Evolutionary conservation across 53 echinoderm and acorn worm genomes (phyloP), one percentile per base, ranked within the genome.

Genomic region (Paelopatides confundens): DNA sequence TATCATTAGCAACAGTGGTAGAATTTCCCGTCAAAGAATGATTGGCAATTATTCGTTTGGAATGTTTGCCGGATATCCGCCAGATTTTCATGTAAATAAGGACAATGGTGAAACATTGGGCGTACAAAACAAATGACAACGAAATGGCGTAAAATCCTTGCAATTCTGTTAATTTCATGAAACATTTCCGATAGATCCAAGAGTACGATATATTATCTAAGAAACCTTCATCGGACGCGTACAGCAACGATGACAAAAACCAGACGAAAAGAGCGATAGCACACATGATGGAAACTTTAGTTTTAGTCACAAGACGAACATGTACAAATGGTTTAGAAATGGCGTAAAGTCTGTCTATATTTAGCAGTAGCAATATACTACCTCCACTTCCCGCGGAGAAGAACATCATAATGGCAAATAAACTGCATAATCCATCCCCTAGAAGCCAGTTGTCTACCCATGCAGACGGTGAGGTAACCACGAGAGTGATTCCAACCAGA

Each of bases 261-360:
- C 84, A 83, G 12, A 5, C 47, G 1, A n/a, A 18, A 8, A 64
- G 65, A 2, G 46, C 65, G 18, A 62, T 23, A n/a, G 29, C 38
- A 8, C 63, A 83, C 2, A 65, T 26, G 11, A 35, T 35, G 4
- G 33, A 83, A 5, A 83, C 84, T 43, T 65, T 83, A 6, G 84
- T 38, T 24, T 40, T 63, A 15, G 84, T 83, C 12, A 83, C 65
- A 35, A 63, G 21, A 9, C 65, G 84, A 3, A 83, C 65, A 35
- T 83, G 84, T 62, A 83, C 35, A 46, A 83, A 83, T 8, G 84
- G 84, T 62, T 65, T 83, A 3, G 84, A 83, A 26, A 83, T 83
- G 10, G 84, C 84, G 63, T 37, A 65, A 26, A 63, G 36, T 63
- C 84, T 35, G 40, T 83, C 84, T 12, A 64, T 21, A 27, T 83